Conservation (phyloP, 2,113 vertebrate species). For the Physeter macrocephalus region DNA sequence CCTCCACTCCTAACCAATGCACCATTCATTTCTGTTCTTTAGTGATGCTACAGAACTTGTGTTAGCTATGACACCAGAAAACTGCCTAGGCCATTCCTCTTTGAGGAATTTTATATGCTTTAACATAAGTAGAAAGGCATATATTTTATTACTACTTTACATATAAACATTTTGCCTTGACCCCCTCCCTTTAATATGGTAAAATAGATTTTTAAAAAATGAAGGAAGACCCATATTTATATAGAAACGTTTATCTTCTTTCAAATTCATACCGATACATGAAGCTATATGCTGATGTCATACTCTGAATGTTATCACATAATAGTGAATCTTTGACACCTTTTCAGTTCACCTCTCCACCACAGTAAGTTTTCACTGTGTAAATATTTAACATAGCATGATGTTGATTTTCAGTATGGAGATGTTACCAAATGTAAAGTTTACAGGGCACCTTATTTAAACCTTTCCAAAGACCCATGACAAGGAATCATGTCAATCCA, state of each 20-base stretch:
- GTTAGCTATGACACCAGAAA: not conserved
- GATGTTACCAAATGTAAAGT: not conserved
- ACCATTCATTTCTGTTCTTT: not conserved
- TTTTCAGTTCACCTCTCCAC: not conserved
- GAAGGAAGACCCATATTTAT: not conserved
- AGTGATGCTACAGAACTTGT: rapidly evolving
- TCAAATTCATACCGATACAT: not conserved
- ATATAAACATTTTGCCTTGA: not conserved
- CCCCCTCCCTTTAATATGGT: not conserved
- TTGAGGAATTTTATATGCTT: not conserved
- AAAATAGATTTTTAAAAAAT: not conserved
- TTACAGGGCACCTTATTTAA: not conserved
- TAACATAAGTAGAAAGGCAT: not conserved
- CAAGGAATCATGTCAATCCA: not conserved
- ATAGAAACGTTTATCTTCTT: not conserved
- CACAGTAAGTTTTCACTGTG: not conserved
- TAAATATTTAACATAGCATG: not conserved
- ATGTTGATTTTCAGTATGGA: not conserved
- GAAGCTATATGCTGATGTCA: not conserved
- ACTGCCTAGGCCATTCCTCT: too few relatives aligned
- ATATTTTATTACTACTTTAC: not conserved
- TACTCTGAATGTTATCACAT: not conserved
- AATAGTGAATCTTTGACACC: not conserved
- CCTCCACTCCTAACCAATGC: rapidly evolving
- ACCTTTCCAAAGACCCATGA: not conserved